These are phyloP conservation scores for Eonycteris spelaea DNA, from an alignment of 2,113 vertebrate genomes.

Conservation along the genomic window DNA sequence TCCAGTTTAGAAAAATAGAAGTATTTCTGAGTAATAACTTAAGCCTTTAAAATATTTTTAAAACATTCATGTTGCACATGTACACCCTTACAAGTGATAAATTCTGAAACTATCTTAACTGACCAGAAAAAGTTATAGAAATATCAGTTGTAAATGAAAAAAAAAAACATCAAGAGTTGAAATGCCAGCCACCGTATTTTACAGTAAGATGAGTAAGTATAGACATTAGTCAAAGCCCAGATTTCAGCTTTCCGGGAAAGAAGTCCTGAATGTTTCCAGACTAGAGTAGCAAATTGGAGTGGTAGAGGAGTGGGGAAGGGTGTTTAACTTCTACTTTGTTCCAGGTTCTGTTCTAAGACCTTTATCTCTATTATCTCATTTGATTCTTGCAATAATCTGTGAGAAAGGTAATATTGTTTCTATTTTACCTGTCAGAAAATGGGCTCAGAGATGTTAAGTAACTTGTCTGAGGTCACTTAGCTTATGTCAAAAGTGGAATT, in stretches of 20 bases:
- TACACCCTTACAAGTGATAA: neutral
- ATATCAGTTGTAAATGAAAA: neutral
- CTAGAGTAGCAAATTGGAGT: neutral
- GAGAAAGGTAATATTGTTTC: constrained; percentile 19
- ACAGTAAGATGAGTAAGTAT: neutral
- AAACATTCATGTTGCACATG: neutral
- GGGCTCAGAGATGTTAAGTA: constrained; percentile 29
- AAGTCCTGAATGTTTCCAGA: constrained; percentile 23
- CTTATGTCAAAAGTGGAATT: constrained; percentile 18
- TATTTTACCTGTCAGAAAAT: constrained; percentile 27
- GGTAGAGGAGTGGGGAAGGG: neutral
- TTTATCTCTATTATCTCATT: neutral
- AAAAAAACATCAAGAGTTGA: neutral
- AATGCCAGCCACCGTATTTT: neutral
- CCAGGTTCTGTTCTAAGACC: neutral
- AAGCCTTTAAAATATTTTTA: constrained; percentile 11
- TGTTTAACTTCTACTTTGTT: constrained; percentile 33
- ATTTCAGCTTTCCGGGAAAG: constrained; percentile 17
- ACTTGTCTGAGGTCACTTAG: neutral
- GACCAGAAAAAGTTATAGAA: neutral
- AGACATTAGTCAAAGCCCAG: constrained; percentile 14
- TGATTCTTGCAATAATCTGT: neutral
- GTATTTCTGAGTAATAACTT: constrained; percentile 24
- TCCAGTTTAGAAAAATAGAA: constrained; percentile 8
- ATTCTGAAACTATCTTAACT: neutral